Base-by-base conservation (phyloP, 1,140 invertebrate species). In the Pararge aegeria region DNA sequence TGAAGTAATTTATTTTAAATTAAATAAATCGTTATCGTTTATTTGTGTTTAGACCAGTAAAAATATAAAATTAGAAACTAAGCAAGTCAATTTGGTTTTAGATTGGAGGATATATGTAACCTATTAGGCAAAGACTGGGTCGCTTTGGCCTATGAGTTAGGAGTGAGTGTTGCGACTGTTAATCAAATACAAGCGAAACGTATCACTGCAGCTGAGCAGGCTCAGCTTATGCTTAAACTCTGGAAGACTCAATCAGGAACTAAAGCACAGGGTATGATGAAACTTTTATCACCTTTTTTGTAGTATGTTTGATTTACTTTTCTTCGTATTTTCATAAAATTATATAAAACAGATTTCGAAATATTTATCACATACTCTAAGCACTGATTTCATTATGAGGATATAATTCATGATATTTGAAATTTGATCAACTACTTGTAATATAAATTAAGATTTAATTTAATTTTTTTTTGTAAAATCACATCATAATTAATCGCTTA, bases 71-170 rank as follows among this genome's bases (percentile, higher is more conserved):
- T 4, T 9, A 42, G 13, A 42, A 16, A 5, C 18, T 34, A 34
- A 42, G 1, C 27, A 42, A 34, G 19, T 53, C 24, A 20, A 64
- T 38, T 13, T 51, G 16, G 19, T 64, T 65, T 44, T 20, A 94
- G 97, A 62, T 90, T 99, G 56, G 96, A 96, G 7, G 97, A 98
- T 75, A 96, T 99, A 62, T 97, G 97, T 34, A 97, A 98, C 90
- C 90, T 97, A 9, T 87, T 99, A 10, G 96, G 96, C 30, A 95
- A 95, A 61, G 97, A 99, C 87, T 99, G 98, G 98, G 94, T 97
- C 40, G 93, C 94, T 21, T 89, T 99, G 40, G 97, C 97, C 0
- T 92, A 93, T 48, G 95, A 96, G 77, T 89, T 98, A 29, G 96
- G 96, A 56, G 93, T 99, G 1, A 93, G 94, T 49, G 93, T 96